These are phyloP conservation scores for Chunga burmeisteri DNA, from an alignment of 2,113 vertebrate genomes.

Conservation along the genomic window DNA sequence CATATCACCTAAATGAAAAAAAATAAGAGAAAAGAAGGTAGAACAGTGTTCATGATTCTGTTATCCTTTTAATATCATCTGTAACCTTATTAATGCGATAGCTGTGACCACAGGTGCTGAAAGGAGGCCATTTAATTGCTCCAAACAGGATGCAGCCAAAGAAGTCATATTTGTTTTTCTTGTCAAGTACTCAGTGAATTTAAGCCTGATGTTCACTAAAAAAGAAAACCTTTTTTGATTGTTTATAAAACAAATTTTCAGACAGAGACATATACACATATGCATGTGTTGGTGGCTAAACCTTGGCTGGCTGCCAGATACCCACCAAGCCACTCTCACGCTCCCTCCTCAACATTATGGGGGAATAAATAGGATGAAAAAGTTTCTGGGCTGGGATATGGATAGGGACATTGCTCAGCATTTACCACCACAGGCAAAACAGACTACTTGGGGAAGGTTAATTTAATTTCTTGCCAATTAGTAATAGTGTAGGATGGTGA, in stretches of 20 bases:
- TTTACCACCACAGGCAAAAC: not conserved
- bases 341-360: not conserved
- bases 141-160: not conserved
- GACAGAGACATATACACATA: not conserved
- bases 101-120: not conserved
- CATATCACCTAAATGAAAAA: not conserved
- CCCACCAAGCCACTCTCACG: not conserved
- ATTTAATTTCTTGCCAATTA: not conserved
- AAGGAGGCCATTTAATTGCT: not conserved
- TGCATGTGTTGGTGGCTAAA: not conserved
- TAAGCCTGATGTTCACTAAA: not conserved
- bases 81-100: not conserved
- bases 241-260: not conserved
- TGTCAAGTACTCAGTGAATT: not conserved
- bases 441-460: not conserved
- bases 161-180: not conserved
- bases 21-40: not conserved
- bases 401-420: not conserved
- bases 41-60: not conserved
- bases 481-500: not conserved
- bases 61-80: not conserved
- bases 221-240: not conserved
- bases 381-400: not conserved
- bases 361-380: not conserved
- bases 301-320: not conserved